phyloP scores from a whole-genome alignment of 2,888 invertebrate genomes.

The Elegia similella region DNA sequence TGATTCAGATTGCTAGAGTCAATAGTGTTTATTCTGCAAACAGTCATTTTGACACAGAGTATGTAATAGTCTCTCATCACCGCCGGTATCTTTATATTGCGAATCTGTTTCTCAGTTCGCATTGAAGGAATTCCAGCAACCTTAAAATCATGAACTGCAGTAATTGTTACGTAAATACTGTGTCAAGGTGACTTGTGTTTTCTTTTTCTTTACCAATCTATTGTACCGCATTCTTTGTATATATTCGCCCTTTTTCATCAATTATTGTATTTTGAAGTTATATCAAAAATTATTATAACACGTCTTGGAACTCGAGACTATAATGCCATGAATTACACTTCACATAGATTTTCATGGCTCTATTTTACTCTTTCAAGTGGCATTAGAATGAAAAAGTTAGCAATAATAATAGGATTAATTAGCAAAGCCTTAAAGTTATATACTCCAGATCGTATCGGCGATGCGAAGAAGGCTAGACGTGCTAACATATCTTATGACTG shows the following conservation, averaged over 20 bases:
- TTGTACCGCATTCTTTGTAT: slow-evolving; percentile 46
- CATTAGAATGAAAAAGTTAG: slow-evolving; percentile 57
- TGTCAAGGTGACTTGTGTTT: slow-evolving; percentile 44
- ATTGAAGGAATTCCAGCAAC: slow-evolving; percentile 20
- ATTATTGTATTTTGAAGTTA: slow-evolving; percentile 38
- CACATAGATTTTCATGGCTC: slow-evolving; percentile 10
- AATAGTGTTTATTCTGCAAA: slow-evolving; percentile 20
- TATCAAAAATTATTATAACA: slow-evolving; percentile 25
- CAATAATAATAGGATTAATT: slow-evolving; percentile 66
- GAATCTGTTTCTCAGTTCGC: slow-evolving; percentile 17
- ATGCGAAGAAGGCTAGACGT: slow-evolving; percentile 45
- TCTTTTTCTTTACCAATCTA: slow-evolving; percentile 38
- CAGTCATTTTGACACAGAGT: slow-evolving; percentile 28
- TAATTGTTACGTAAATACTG: slow-evolving; percentile 35
- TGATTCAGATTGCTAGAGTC: slow-evolving; percentile 21
- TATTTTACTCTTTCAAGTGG: slow-evolving; percentile 41
- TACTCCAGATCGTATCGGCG: slow-evolving; percentile 41
- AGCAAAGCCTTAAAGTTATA: slow-evolving; percentile 56
- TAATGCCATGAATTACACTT: slow-evolving; percentile 19
- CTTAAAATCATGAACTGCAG: slow-evolving; percentile 21
- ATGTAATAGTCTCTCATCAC: slow-evolving; percentile 19
- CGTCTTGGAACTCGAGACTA: slow-evolving; percentile 21
- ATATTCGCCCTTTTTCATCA: slow-evolving; percentile 43
- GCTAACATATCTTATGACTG: slow-evolving; percentile 75
- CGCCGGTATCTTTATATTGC: not conserved